Base-by-base conservation (phyloP, 2,888 invertebrate genomes). In the Lissonota sp. region DNA sequence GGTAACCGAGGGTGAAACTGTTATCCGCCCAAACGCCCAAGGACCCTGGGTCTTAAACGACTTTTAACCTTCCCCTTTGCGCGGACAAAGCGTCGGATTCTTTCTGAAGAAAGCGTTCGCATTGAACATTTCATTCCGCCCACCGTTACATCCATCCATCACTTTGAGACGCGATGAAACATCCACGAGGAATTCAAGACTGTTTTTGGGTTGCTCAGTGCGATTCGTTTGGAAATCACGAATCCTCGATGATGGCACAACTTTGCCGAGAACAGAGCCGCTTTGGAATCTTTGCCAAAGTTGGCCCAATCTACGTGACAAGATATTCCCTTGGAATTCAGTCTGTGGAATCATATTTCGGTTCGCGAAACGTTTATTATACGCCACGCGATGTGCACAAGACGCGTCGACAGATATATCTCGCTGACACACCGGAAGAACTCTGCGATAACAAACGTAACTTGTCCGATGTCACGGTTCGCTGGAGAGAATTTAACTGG, bases 401-500 rank as follows among this genome's bases (percentile, higher is more conserved):
- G 53, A 37, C 7, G n/a, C 12, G 51, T 71, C 55, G 44, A 72
- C 78, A 55, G 63, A 16, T 53, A 14, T 62, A 6, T 53, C 53
- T 12, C 6, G 16, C 55, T 10, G 49, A 37, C 26, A 62, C 53
- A 51, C 5, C 39, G 46, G 44, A 44, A 8, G 26, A 66, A 71
- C 40, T 60, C 66, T 26, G 16, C 4, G 62, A 70, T 77, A 57
- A 63, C 44, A 72, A 37, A 39, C 71, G 53, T 49, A 67, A n/a
- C n/a, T 62, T n/a, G 62, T n/a, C 49, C 51, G 53, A 64, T 66
- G 66, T 81, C 26, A 55, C 55, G 26, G 69, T 77, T 60, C 46
- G 60, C 70, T 16, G 42, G 46, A 16, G 8, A 14, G 62, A 4
- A 8, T 62, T 42, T 64, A 64, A 49, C 46, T 44, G 53, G 63